phyloP scores from a whole-genome alignment of 2,113 vertebrate species.

The Reinhardtius hippoglossoides region DNA sequence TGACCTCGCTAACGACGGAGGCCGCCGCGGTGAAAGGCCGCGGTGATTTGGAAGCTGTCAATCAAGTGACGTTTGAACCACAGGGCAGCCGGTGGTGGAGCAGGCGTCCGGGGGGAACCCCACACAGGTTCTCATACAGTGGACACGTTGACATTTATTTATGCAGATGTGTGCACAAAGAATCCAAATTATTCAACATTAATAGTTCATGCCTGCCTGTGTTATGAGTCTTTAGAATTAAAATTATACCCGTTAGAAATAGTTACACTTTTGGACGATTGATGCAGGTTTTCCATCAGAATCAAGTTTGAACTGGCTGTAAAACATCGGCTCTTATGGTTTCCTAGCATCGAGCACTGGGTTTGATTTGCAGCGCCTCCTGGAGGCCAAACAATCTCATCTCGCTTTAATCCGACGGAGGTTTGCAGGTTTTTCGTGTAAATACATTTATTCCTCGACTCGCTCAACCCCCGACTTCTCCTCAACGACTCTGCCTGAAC shows the following conservation, averaged over 20 bases:
- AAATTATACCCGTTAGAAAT: not conserved
- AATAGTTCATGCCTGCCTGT: not conserved
- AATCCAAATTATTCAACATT: not conserved
- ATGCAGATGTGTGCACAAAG: conserved; percentile 20
- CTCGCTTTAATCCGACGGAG: too few relatives aligned
- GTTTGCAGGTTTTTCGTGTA: too few relatives aligned
- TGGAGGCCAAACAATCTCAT: too few relatives aligned
- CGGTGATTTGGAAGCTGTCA: conserved; percentile 24
- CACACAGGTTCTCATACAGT: not conserved
- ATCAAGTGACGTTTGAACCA: conserved; percentile 36
- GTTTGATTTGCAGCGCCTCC: too few relatives aligned
- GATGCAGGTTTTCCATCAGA: too few relatives aligned
- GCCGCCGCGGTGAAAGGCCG: conserved; percentile 21
- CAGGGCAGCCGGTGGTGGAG: too few relatives aligned
- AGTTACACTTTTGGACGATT: not conserved
- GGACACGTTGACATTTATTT: conserved; percentile 44
- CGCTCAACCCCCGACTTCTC: too few relatives aligned
- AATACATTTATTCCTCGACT: too few relatives aligned
- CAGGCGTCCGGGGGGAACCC: not conserved
- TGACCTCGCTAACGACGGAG: conserved; percentile 31
- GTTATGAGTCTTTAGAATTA: not conserved
- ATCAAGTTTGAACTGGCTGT: too few relatives aligned
- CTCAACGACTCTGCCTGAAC: too few relatives aligned
- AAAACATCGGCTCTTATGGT: too few relatives aligned
- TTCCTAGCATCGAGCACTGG: too few relatives aligned